Evolutionary conservation across 2,113 vertebrate species (phyloP).

Genomic region (Chloroceryle aenea): DNA sequence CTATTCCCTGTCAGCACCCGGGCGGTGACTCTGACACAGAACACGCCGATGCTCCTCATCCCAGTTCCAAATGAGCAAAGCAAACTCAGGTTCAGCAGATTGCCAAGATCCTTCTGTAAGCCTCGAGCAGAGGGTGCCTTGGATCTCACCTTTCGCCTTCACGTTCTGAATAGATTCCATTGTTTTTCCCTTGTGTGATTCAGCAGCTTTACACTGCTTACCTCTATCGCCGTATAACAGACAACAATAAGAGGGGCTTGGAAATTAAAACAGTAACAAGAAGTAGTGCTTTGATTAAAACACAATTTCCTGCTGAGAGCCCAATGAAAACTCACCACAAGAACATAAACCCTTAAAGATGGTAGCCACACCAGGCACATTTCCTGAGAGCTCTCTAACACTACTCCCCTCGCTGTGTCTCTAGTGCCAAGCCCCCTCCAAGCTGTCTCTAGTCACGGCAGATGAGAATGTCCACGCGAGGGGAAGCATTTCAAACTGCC

Average conservation of each 20-base stretch:
- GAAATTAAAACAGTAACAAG: not conserved
- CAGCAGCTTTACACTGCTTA: not conserved
- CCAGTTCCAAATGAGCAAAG: not conserved
- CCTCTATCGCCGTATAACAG: not conserved
- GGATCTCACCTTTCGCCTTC: not conserved
- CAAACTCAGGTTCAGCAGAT: not conserved
- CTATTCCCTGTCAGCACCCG: not conserved
- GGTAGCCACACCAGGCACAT: not conserved
- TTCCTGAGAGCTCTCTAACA: not conserved
- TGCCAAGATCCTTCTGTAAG: not conserved
- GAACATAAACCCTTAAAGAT: not conserved
- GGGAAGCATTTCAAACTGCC: not conserved
- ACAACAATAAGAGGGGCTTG: not conserved
- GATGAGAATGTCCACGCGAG: not conserved
- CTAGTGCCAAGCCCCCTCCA: not conserved
- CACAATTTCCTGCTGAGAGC: not conserved
- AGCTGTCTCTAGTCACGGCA: not conserved
- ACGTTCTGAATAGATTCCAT: not conserved
- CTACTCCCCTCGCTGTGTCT: not conserved
- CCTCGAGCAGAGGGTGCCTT: not conserved
- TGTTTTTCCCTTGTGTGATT: not conserved
- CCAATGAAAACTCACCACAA: not conserved
- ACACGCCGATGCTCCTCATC: not conserved
- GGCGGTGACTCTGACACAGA: rapidly evolving
- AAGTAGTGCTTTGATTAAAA: not conserved